Base-by-base conservation (phyloP, 2,113 vertebrate species). In the Atrichornis clamosus region DNA sequence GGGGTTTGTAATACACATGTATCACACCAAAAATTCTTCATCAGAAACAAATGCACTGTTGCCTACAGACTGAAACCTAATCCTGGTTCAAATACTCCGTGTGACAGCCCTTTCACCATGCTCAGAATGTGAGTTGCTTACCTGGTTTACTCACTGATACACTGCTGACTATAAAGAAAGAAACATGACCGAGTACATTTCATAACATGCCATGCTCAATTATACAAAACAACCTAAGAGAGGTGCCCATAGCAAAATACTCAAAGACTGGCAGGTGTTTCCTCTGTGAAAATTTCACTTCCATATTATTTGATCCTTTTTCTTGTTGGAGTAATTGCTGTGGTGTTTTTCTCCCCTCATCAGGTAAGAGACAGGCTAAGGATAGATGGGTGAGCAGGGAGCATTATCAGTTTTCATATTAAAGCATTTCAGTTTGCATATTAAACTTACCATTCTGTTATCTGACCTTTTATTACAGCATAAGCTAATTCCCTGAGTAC, bases 161-260 rank as follows among this genome's bases (percentile, higher is more conserved):
- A 68, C 20, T 41, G 81, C 87, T 89, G 81, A 94, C 63, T 84
- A 89, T 65, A 79, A 73, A 89, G 87, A 93, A 96, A 95, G 56
- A 87, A 91, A 91, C 75, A 73, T 1, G 49, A 89, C 21, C 3
- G 6, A 85, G 41, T 50, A 49, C 50, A 62, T 95, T 79, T 73
- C 33, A 16, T 62, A 93, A 77, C 33, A 37, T 0, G 1, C n/a
- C 58, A 21, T 30, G 41, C 11, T 68, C 62, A 60, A 1, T 82
- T 88, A 74, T 42, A 81, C 72, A 77, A 86, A 93, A 89, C 41
- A 76, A 75, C 19, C 15, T 8, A 7, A 46, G 32, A 70, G 46
- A 76, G 41, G 13, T 37, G 53, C 41, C 58, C 0, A 0, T 10
- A 62, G 69, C 74, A 92, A 85, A 95, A 73, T 16, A 69, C 7